Evolutionary conservation across 2,888 invertebrate genomes (phyloP).

Genomic region (Trissoscelio sp.): DNA sequence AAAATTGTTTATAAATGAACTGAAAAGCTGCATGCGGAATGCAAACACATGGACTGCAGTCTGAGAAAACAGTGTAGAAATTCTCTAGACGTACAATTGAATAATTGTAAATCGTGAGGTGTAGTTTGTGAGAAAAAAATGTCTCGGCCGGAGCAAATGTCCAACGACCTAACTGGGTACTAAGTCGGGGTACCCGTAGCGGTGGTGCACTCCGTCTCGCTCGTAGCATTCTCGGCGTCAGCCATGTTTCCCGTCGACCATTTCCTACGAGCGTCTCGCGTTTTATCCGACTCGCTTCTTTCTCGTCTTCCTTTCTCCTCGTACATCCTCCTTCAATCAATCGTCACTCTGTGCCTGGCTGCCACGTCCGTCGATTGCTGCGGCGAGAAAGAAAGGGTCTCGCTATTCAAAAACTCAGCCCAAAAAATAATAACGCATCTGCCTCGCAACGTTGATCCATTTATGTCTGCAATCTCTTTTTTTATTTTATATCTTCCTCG

Average conservation of each 20-base stretch:
- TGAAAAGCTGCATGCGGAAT: no score
- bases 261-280: conserved; percentile 30
- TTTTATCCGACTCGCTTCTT: conserved; percentile 43
- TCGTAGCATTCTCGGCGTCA: conserved; percentile 54
- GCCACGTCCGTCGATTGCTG: conserved; percentile 16
- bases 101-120: conserved; percentile 46
- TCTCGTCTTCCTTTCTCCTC: conserved; percentile 41
- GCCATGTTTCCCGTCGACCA: conserved; percentile 50
- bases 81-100: conserved; percentile 39
- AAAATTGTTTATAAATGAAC: no score
- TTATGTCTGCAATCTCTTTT: conserved; percentile 23
- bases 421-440: conserved; percentile 37
- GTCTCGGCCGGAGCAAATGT: conserved; percentile 42
- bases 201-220: conserved; percentile 6
- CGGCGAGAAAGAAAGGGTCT: conserved; percentile 20
- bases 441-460: conserved; percentile 24
- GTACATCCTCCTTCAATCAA: conserved; percentile 58
- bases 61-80: neutral
- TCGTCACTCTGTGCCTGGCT: conserved; percentile 52
- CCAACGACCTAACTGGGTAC: conserved; percentile 55
- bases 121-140: conserved; percentile 20
- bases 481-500: no score
- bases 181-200: conserved; percentile 9
- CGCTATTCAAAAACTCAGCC: conserved; percentile 39
- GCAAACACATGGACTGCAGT: neutral